Conservation (phyloP, 2,888 invertebrate species). For the Aspidapion aeneum region DNA sequence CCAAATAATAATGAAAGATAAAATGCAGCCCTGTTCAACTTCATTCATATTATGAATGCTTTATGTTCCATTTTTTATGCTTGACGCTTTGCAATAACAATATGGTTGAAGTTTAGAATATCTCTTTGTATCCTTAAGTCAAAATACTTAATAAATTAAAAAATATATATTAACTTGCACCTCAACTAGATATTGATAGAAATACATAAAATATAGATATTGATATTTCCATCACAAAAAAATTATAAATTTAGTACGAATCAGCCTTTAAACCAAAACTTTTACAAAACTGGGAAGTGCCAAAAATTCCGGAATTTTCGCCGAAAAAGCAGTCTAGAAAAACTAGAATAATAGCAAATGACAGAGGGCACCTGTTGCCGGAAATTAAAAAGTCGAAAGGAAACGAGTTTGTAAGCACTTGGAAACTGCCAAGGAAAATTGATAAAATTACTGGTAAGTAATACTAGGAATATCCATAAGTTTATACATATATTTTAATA, state of each 20-base stretch:
- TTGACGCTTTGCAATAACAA: no score
- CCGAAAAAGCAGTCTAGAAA: conserved; percentile 50
- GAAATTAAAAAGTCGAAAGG: conserved; percentile 51
- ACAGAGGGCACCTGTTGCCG: conserved; percentile 63
- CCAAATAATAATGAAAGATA: no score
- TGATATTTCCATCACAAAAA: background rate
- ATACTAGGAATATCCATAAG: no score
- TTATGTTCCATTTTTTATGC: no score
- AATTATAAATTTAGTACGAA: conserved; percentile 49
- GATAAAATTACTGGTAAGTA: conserved; percentile 34
- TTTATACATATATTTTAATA: no score
- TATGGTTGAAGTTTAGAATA: no score
- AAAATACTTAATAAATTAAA: background rate
- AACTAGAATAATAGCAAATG: conserved; percentile 58
- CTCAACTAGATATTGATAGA: conserved; percentile 1
- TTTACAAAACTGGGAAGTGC: conserved; percentile 65
- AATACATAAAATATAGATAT: background rate
- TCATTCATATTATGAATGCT: no score
- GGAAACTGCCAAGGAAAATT: conserved; percentile 36
- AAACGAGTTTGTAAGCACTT: conserved; percentile 33
- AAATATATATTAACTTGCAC: background rate
- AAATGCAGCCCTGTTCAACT: no score
- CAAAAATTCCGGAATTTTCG: conserved; percentile 58
- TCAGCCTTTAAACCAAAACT: conserved; percentile 57
- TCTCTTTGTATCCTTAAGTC: no score